These are phyloP conservation scores for Mya arenaria DNA, from an alignment of 1,140 invertebrate genomes.

Conservation along the genomic window DNA sequence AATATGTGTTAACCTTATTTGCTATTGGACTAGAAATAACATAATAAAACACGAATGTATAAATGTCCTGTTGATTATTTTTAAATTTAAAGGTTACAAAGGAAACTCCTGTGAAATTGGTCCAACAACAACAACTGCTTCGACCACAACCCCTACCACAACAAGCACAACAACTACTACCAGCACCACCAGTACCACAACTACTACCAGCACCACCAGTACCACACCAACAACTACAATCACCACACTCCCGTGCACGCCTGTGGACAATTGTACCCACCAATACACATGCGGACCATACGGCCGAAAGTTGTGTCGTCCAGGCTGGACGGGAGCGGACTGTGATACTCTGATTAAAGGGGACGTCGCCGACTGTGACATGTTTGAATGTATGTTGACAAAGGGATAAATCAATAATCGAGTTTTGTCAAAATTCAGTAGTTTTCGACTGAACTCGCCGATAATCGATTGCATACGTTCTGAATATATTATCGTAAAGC, in stretches of 20 bases:
- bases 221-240: slow-evolving; percentile 35
- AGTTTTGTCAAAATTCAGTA: too few relatives aligned
- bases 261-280: not conserved
- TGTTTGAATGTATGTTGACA: slow-evolving; percentile 30
- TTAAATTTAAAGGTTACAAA: slow-evolving; percentile 12
- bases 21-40: too few relatives aligned
- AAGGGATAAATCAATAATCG: too few relatives aligned
- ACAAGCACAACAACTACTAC: slow-evolving; percentile 15
- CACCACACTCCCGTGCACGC: slow-evolving; percentile 13
- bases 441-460: too few relatives aligned
- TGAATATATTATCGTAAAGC: too few relatives aligned
- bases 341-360: slow-evolving; percentile 2
- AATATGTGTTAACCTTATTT: too few relatives aligned
- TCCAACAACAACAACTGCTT: slow-evolving; percentile 24
- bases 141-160: slow-evolving; percentile 34
- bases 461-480: too few relatives aligned
- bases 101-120: slow-evolving; percentile 26
- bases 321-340: slow-evolving; percentile 28
- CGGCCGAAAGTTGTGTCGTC: slow-evolving; percentile 13
- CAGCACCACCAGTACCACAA: not conserved
- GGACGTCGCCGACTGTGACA: slow-evolving; percentile 33
- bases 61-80: not conserved
- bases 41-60: not conserved
- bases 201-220: slow-evolving; percentile 21
- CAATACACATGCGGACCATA: slow-evolving; percentile 11